Base-by-base conservation (phyloP, 2,888 invertebrate species). In the Aromia moschata region DNA sequence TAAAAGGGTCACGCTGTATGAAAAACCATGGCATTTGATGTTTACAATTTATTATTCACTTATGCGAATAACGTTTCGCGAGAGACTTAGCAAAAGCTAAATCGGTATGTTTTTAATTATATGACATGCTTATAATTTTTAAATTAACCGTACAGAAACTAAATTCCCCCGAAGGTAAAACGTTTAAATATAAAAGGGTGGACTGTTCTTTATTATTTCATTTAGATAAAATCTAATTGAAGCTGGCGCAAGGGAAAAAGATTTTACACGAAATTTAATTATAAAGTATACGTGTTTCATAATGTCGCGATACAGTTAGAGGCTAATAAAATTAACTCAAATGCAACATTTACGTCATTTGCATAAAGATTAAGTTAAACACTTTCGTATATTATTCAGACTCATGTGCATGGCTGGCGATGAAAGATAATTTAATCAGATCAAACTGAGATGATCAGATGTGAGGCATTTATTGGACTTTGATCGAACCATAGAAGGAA, bases 121-220 rank as follows among this genome's bases (percentile, higher is more conserved):
- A 71, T 74, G 74, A 76, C 72, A 74, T 74, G 74, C 69, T 70
- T 74, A 73, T 73, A 74, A 77, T 75, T 73, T 75, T 74, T 74
- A 73, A 75, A 77, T 76, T 77, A 75, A 75, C 74, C 75, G 69
- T 75, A 64, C 60, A 61, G 62, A 60, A 71, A 71, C 69, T 67
- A 64, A 71, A 69, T 69, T 66, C 58, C 63, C 64, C 57, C 44
- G 45, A 41, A 70, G 67, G 69, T 64, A 65, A 67, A 64, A 58
- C 68, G 64, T 67, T 70, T 70, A 64, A 25, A 52, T 52, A 52
- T 52, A 52, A 52, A 52, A 52, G 52, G 52, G 52, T 70, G 62
- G 49, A 53, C 58, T 61, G 65, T 68, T 69, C 67, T 69, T 69
- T 69, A 70, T 70, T 68, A 70, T 70, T 68, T 68, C 70, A 64